A percentile compares a stretch with the other conserved stretches of the same genome.
Evolutionary conservation across 2,113 vertebrate genomes (phyloP).

Genomic region (Chitala chitala): DNA sequence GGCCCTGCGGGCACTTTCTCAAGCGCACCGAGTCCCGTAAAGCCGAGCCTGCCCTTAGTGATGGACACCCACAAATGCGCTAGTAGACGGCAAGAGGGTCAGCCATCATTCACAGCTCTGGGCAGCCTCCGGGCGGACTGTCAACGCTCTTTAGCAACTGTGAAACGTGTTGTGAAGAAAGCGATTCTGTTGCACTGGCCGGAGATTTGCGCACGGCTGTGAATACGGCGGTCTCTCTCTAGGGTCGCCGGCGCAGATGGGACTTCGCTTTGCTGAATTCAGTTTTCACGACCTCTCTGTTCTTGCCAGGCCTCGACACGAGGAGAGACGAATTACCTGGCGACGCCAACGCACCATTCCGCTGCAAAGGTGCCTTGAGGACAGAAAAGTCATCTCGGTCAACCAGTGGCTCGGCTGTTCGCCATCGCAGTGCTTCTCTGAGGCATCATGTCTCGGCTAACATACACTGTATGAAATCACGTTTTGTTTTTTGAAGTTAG

Average conservation of each 20-base stretch:
- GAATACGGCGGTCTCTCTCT: not conserved
- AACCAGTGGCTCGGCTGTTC: too few species aligned
- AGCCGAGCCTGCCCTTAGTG: constrained; percentile 44
- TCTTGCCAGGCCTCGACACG: not conserved
- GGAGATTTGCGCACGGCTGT: not conserved
- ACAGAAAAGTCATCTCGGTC: constrained; percentile 16
- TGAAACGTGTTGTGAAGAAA: too few species aligned
- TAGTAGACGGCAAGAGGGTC: constrained; percentile 32
- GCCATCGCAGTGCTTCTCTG: not conserved
- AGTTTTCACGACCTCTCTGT: not conserved
- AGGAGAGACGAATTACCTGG: constrained; percentile 11
- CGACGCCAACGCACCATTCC: not conserved
- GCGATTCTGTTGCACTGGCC: constrained; percentile 24
- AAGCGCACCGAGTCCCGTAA: constrained; percentile 34
- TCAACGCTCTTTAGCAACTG: constrained; percentile 29
- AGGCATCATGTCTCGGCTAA: not conserved
- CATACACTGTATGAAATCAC: too few species aligned
- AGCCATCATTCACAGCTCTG: constrained; percentile 45
- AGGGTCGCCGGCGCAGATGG: not conserved
- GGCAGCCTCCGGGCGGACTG: constrained; percentile 35
- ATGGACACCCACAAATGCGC: constrained; percentile 63
- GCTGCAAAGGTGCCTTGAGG: constrained; percentile 4
- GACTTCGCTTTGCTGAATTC: not conserved
- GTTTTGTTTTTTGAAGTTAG: too few species aligned
- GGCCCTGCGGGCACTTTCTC: constrained; percentile 39